A percentile compares a stretch with the other conserved stretches of the same genome.
phyloP scores from a whole-genome alignment of 2,113 vertebrate genomes.

The Xyliphius kryptos region DNA sequence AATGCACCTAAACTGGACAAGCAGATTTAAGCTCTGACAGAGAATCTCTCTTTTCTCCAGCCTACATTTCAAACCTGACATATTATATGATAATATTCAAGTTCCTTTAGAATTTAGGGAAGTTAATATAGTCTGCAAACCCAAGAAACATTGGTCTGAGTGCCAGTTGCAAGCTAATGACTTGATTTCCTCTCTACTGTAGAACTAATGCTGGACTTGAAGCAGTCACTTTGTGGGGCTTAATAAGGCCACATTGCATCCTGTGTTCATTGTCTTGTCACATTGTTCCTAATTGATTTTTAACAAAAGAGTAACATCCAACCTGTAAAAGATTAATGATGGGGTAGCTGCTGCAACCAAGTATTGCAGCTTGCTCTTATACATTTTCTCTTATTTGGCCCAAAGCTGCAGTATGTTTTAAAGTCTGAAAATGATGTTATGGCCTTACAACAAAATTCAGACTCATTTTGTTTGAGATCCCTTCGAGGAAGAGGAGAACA shows the following conservation, averaged over 20 bases:
- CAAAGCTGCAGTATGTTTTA: constrained; percentile 5
- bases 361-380: not conserved
- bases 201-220: not conserved
- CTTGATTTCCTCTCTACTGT: not conserved
- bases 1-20: not conserved
- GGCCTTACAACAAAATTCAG: constrained; percentile 2
- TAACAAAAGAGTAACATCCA: constrained; percentile 10
- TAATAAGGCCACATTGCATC: not conserved
- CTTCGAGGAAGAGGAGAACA: constrained; percentile 3
- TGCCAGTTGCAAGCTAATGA: not conserved
- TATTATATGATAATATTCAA: constrained; percentile 13
- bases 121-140: constrained; percentile 1
- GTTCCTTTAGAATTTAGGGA: constrained; percentile 2
- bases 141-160: not conserved
- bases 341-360: constrained; percentile 4
- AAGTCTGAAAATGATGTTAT: constrained; percentile 14
- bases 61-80: constrained; percentile 3
- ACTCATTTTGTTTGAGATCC: not conserved
- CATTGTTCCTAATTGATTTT: not conserved
- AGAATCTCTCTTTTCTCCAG: constrained; percentile 7
- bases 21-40: not conserved
- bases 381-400: constrained; percentile 7
- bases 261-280: not conserved
- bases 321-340: constrained; percentile 23
- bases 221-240: not conserved